Evolutionary conservation across 2,888 invertebrate species (phyloP).

Genomic region (Chalcis sispes): DNA sequence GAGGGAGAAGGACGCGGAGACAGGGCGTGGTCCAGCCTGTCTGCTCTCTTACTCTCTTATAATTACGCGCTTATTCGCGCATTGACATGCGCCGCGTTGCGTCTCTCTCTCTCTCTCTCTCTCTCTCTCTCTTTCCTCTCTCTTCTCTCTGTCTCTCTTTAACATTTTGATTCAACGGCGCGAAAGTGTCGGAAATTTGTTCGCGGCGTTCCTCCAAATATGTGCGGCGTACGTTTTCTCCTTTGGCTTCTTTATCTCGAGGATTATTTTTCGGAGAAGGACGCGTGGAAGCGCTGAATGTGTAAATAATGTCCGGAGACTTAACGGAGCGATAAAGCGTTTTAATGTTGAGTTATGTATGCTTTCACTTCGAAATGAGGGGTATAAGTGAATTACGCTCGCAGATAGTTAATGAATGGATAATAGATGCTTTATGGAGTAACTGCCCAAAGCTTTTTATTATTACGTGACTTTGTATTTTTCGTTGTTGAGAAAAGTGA

Average conservation of each 20-base stretch:
- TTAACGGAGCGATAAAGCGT: constrained; percentile 43
- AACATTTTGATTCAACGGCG: too few species aligned
- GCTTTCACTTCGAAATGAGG: constrained; percentile 51
- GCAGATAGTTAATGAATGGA: constrained; percentile 49
- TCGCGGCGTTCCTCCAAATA: too few species aligned
- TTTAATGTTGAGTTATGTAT: constrained; percentile 50
- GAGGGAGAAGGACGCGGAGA: constrained; percentile 65
- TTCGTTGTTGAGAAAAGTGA: too few species aligned
- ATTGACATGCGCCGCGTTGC: background rate
- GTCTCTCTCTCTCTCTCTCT: too few species aligned
- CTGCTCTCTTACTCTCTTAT: constrained; percentile 65
- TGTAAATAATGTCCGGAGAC: too few species aligned
- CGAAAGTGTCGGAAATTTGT: too few species aligned
- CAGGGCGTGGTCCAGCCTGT: constrained; percentile 76
- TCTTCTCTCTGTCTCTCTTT: too few species aligned
- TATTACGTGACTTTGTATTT: background rate
- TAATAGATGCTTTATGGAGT: constrained; percentile 22
- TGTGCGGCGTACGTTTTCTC: too few species aligned
- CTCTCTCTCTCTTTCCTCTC: too few species aligned
- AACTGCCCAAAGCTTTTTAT: background rate
- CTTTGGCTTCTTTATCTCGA: too few species aligned
- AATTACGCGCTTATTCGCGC: constrained; percentile 33
- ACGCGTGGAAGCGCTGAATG: background rate
- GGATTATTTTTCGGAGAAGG: too few species aligned
- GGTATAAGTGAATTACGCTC: constrained; percentile 37